A percentile compares a stretch with the other conserved stretches of the same genome.
phyloP scores from a whole-genome alignment of 2,797 vertebrate genomes.

The Champsocephalus esox region DNA sequence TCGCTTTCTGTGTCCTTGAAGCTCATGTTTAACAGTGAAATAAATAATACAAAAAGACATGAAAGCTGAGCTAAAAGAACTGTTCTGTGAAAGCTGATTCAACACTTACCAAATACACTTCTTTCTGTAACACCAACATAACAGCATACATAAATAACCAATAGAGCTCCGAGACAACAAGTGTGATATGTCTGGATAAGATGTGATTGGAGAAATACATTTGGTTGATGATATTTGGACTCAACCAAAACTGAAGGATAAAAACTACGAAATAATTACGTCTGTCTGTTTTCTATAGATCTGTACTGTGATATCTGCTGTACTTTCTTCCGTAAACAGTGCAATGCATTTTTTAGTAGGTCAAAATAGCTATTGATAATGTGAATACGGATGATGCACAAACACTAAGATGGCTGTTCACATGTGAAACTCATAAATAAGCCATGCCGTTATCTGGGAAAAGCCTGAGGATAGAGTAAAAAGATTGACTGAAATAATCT shows the following conservation, averaged over 20 bases:
- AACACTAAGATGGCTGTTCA: background rate
- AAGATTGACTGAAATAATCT: background rate
- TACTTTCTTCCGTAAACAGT: background rate
- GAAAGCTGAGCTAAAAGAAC: background rate
- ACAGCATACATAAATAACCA: background rate
- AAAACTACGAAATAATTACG: too few relatives aligned
- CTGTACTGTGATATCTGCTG: too few relatives aligned
- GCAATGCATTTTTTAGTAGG: background rate
- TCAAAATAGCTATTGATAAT: background rate
- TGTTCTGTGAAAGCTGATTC: conserved; percentile 3
- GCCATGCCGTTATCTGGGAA: background rate
- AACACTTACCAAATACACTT: background rate
- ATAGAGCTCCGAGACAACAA: background rate
- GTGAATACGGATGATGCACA: background rate
- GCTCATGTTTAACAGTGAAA: conserved; percentile 14
- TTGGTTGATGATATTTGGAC: background rate
- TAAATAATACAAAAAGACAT: background rate
- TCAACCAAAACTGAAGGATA: background rate
- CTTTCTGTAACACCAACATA: background rate
- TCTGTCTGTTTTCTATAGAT: too few relatives aligned
- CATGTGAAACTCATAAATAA: background rate
- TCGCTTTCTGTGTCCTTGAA: conserved; percentile 28
- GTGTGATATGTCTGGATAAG: background rate
- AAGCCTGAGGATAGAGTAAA: background rate
- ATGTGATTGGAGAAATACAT: background rate